These are phyloP conservation scores for Hippocampus barbouri DNA, from an alignment of 2,113 vertebrate species.

Conservation along the genomic window DNA sequence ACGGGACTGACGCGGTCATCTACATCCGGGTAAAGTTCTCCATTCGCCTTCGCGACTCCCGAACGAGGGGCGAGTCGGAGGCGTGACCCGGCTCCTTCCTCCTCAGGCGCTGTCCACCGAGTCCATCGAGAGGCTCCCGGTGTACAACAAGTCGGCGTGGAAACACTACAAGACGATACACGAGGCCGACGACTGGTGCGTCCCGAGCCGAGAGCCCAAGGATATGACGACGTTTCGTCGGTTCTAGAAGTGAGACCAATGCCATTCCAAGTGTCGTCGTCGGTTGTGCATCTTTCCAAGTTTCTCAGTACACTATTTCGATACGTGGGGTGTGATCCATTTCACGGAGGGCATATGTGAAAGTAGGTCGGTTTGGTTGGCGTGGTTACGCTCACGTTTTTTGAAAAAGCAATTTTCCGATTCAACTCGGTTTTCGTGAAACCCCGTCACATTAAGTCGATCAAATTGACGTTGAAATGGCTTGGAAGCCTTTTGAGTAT, in stretches of 20 bases:
- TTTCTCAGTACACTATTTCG: too few relatives aligned
- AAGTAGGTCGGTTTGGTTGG: too few relatives aligned
- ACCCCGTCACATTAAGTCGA: too few relatives aligned
- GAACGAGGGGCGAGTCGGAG: background rate
- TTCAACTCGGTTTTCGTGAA: too few relatives aligned
- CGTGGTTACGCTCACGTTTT: too few relatives aligned
- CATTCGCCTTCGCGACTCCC: background rate
- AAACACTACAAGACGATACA: conserved; percentile 93
- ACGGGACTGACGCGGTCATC: conserved; percentile 90
- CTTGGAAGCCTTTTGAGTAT: background rate
- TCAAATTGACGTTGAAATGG: too few relatives aligned
- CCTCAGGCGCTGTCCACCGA: conserved; percentile 90
- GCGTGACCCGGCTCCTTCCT: background rate
- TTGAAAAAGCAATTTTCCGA: too few relatives aligned
- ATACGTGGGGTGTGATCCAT: too few relatives aligned
- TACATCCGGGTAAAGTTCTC: conserved; percentile 84
- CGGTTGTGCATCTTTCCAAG: too few relatives aligned
- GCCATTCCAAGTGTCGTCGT: background rate
- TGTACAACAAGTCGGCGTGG: conserved; percentile 95
- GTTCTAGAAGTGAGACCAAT: conserved; percentile 58
- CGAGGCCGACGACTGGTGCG: conserved; percentile 92
- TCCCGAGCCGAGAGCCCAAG: conserved; percentile 94
- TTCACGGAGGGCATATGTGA: too few relatives aligned
- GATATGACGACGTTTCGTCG: conserved; percentile 95
- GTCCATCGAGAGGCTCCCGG: conserved; percentile 90